These are phyloP conservation scores for Podarcis siculus DNA, from an alignment of 2,797 vertebrate species.

Conservation along the genomic window DNA sequence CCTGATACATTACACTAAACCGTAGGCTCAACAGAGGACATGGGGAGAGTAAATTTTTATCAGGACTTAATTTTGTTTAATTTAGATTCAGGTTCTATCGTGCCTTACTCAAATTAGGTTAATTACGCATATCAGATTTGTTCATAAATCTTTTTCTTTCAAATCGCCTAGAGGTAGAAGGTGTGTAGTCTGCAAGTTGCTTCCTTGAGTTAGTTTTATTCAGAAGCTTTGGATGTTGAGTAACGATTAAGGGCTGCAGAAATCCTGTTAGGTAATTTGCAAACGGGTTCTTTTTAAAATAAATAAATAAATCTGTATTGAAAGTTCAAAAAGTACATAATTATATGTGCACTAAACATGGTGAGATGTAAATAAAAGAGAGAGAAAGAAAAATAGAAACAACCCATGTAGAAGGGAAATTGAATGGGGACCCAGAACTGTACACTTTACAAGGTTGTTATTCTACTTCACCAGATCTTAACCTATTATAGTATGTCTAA, in stretches of 20 bases:
- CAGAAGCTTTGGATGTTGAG: slow-evolving; percentile 29
- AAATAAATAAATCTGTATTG: not conserved
- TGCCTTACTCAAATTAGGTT: slow-evolving; percentile 57
- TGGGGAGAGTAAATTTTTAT: slow-evolving; percentile 64
- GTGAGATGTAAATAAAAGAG: too few relatives aligned
- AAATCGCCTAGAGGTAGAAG: slow-evolving; percentile 49
- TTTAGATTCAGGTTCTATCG: slow-evolving; percentile 59
- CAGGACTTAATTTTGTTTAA: slow-evolving; percentile 68
- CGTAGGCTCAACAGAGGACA: slow-evolving; percentile 35
- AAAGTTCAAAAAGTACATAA: too few relatives aligned
- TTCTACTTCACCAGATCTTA: too few relatives aligned
- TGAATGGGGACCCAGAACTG: too few relatives aligned
- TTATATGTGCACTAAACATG: too few relatives aligned
- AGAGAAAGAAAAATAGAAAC: too few relatives aligned
- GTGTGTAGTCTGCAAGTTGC: slow-evolving; percentile 42
- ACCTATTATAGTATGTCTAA: too few relatives aligned
- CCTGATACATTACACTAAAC: slow-evolving; percentile 38
- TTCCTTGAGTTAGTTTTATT: slow-evolving; percentile 40
- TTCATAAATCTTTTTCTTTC: slow-evolving; percentile 66
- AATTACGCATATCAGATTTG: slow-evolving; percentile 61
- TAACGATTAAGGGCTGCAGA: not conserved
- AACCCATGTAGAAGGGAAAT: too few relatives aligned
- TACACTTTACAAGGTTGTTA: too few relatives aligned
- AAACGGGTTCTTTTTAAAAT: not conserved
- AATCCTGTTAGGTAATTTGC: slow-evolving; percentile 31